Evolutionary conservation across 2,113 vertebrate genomes (phyloP).

Genomic region (Lepus timidus): DNA sequence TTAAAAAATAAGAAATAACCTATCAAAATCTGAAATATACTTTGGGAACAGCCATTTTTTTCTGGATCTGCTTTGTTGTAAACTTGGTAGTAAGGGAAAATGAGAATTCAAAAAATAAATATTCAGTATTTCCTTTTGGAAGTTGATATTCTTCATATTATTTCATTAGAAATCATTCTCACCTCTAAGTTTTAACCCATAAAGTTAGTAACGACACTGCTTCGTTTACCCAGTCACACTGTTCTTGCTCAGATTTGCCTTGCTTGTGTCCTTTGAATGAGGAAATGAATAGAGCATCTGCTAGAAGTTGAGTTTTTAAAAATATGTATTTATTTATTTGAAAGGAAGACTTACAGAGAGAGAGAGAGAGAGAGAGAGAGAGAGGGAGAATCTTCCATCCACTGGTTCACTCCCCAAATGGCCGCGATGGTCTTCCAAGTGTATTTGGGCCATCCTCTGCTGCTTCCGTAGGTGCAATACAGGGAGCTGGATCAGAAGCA

Average conservation of each 20-base stretch:
- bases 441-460: too few relatives aligned
- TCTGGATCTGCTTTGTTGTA: conserved; percentile 14
- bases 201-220: background rate
- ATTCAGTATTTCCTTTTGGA: background rate
- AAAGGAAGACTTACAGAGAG: too few relatives aligned
- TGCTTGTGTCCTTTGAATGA: background rate
- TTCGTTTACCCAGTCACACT: background rate
- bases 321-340: too few relatives aligned
- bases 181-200: background rate
- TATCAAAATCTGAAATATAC: background rate
- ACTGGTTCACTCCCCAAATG: too few relatives aligned
- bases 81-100: conserved; percentile 60
- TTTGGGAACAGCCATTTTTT: conserved; percentile 2
- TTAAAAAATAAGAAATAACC: background rate
- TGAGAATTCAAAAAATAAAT: background rate
- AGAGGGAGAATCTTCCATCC: too few relatives aligned
- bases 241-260: background rate
- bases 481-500: too few relatives aligned
- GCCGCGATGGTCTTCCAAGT: too few relatives aligned
- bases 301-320: background rate
- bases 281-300: background rate
- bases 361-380: too few relatives aligned
- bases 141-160: background rate
- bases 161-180: conserved; percentile 33
- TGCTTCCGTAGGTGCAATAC: too few relatives aligned